Base-by-base conservation (phyloP, 2,113 vertebrate genomes). In the Ictalurus furcatus region DNA sequence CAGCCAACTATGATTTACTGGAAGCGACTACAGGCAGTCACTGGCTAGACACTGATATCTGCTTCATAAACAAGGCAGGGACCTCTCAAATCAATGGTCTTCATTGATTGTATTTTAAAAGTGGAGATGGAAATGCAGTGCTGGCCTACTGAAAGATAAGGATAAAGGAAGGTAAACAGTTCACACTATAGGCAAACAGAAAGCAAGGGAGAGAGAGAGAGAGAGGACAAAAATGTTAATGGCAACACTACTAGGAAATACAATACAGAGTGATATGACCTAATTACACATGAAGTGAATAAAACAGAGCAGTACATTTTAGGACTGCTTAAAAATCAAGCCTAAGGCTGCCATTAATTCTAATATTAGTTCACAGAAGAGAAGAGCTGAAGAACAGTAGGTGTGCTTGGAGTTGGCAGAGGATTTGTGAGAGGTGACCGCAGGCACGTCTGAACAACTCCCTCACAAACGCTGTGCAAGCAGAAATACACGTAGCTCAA, bases 401-500 rank as follows among this genome's bases (percentile, higher is more conserved):
- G 19, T 89, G 61, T 34, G 23, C 54, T 34, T 21, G 69, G 69
- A 90, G 61, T n/a, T 87, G 71, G 48, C 13, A 6, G 34, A 65
- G 84, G 54, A 78, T 85, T 86, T 58, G 58, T 17, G 9, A 88
- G 73, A 86, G 23, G 79, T 76, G 58, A 40, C 44, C 6, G 52
- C 19, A 84, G 56, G 83, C n/a, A 74, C 61, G 78, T 88, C 82
- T 44, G 56, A 65, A 85, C 69, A 59, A 28, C 90, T 88, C 84
- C 87, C 37, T 86, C 67, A 37, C 17, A 90, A 74, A 76, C 78
- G 84, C 67, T 56, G 28, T 80, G 78, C 65, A 61, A 67, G 69
- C 48, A 71, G 44, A 48, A 90, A 89, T 48, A 85, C 87, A 90
- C 63, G 37, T 87, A 85, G 76, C 85, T 30, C 91, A 78, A 58